Percentiles rank a stretch among this genome's conserved stretches.
Conservation (phyloP, 2,113 vertebrate genomes). For the Dendrocopos noguchii region DNA sequence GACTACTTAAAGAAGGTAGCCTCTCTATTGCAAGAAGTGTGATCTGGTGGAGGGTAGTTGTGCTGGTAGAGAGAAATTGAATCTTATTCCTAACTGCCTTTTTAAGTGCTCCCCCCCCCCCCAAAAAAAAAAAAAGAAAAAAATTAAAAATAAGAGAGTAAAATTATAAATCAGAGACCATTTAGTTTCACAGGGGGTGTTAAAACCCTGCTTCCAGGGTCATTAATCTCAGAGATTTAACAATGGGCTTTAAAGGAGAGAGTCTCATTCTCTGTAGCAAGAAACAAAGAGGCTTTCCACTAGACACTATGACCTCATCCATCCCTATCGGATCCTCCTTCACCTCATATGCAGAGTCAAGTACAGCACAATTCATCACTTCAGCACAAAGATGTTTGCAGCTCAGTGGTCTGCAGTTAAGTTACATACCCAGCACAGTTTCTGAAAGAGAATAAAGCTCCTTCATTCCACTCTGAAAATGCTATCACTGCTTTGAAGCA, state of each 20-base stretch:
- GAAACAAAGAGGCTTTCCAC: slow-evolving; percentile 9
- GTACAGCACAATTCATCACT: slow-evolving; percentile 24
- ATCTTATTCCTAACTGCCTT: neutral
- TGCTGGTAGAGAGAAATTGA: neutral
- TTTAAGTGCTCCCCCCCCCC: neutral
- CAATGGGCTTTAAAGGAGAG: slow-evolving; percentile 5
- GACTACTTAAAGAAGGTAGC: neutral
- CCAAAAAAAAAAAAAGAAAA: neutral
- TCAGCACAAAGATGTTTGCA: slow-evolving; percentile 30
- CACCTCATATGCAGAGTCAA: slow-evolving; percentile 18
- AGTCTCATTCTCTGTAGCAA: neutral
- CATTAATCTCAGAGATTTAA: slow-evolving; percentile 33
- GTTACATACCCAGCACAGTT: slow-evolving; percentile 15
- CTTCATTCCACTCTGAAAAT: neutral
- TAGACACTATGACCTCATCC: slow-evolving; percentile 17
- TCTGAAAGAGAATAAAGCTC: neutral
- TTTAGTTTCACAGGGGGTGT: slow-evolving; percentile 15
- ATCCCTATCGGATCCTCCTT: neutral
- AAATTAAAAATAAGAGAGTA: neutral
- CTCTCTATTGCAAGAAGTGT: neutral
- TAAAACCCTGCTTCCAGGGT: neutral
- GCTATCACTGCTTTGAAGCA: neutral
- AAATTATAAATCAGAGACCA: slow-evolving; percentile 20
- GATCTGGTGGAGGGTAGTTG: neutral
- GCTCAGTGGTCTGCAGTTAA: neutral